Evolutionary conservation across 2,797 vertebrate species (phyloP).

Genomic region (Naso thynnoides): DNA sequence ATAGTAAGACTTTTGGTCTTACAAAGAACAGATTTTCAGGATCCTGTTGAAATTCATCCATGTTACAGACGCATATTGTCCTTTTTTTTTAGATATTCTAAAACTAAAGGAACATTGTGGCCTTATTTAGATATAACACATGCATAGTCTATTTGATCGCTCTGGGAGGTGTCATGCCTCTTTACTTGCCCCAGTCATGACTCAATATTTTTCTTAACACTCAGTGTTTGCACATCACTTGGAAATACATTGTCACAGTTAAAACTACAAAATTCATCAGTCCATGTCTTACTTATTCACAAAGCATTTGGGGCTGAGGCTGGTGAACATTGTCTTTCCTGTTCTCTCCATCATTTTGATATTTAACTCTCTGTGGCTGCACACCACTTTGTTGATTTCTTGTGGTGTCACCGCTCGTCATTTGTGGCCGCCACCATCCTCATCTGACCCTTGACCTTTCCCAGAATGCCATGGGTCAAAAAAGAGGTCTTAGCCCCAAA

Average conservation of each 20-base stretch:
- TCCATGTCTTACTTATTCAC: constrained; percentile 11
- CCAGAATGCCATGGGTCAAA: constrained; percentile 73
- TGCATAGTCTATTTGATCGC: neutral
- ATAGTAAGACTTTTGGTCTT: neutral
- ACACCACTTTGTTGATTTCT: constrained; percentile 10
- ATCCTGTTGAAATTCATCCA: constrained; percentile 9
- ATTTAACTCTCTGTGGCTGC: constrained; percentile 14
- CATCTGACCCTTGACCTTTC: constrained; percentile 81
- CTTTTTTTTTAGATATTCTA: no score
- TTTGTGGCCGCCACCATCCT: constrained; percentile 72
- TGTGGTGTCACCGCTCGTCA: constrained; percentile 81
- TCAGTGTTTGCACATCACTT: constrained; percentile 16
- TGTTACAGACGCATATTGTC: neutral
- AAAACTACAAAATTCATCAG: neutral
- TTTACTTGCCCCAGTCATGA: constrained; percentile 5
- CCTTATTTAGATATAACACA: neutral
- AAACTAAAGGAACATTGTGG: neutral
- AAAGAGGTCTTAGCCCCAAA: constrained; percentile 71
- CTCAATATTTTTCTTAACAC: constrained; percentile 7
- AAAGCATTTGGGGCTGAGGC: neutral
- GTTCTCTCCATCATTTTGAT: constrained; percentile 22
- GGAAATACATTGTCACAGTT: constrained; percentile 31
- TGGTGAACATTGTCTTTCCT: neutral
- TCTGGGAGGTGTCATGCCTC: constrained; percentile 6
- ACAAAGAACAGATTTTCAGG: neutral